phyloP scores from a whole-genome alignment of 2,113 vertebrate species.

The Cyanoliseus patagonus region DNA sequence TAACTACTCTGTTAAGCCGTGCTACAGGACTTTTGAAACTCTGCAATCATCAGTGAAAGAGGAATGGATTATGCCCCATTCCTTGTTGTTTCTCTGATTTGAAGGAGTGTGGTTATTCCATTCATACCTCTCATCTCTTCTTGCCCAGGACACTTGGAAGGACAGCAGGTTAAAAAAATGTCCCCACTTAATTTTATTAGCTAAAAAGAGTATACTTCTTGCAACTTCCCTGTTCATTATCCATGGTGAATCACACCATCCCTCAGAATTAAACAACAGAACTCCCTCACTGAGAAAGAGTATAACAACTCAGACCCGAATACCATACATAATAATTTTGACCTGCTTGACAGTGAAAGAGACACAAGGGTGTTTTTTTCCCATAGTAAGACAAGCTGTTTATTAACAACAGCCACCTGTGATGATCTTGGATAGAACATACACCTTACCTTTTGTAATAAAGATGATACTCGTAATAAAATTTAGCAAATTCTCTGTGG shows the following conservation, averaged over 20 bases:
- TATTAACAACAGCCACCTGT: background rate
- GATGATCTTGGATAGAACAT: background rate
- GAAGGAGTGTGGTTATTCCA: background rate
- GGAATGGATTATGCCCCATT: conserved; percentile 1
- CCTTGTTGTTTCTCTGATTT: background rate
- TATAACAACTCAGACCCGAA: background rate
- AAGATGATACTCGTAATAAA: background rate
- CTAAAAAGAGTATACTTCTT: background rate
- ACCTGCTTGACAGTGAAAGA: background rate
- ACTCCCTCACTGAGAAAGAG: background rate
- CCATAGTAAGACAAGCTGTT: background rate
- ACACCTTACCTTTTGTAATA: background rate
- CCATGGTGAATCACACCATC: background rate
- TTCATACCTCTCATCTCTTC: conserved; percentile 65
- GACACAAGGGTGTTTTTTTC: background rate
- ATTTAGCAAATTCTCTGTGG: background rate
- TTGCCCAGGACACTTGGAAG: background rate
- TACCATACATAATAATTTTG: background rate
- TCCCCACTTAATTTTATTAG: background rate
- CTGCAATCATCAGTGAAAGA: background rate
- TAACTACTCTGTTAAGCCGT: background rate
- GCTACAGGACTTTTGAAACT: background rate
- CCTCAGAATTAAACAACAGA: background rate
- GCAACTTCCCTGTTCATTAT: background rate
- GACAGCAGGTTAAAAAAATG: background rate